phyloP scores from a whole-genome alignment of 2,113 vertebrate genomes.

The Taurulus bubalis region DNA sequence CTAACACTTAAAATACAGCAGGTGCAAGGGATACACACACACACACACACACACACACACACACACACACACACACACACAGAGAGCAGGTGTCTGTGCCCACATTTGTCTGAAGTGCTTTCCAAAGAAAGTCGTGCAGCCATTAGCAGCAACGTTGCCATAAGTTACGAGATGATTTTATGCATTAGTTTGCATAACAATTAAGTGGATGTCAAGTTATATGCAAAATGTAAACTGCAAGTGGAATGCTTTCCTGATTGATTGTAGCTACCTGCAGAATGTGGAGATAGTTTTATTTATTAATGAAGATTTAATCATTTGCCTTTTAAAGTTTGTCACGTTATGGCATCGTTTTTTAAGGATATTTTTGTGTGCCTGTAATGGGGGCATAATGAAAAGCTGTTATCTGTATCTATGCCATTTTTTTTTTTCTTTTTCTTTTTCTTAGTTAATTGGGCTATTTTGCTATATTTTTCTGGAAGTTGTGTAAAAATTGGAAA shows the following conservation, averaged over 20 bases:
- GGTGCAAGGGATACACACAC: not conserved
- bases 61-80: not conserved
- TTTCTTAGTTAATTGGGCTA: too few species aligned
- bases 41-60: not conserved
- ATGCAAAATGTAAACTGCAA: not conserved
- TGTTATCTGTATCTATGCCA: too few species aligned
- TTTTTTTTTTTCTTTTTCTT: too few species aligned
- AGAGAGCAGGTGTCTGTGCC: not conserved
- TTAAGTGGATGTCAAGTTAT: not conserved
- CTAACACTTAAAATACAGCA: not conserved
- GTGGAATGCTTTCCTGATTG: not conserved
- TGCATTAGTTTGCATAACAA: slow-evolving; percentile 9
- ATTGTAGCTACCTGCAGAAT: not conserved
- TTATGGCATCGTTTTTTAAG: not conserved
- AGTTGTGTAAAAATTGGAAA: too few species aligned
- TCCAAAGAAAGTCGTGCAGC: not conserved
- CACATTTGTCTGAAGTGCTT: not conserved
- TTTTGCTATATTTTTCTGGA: too few species aligned
- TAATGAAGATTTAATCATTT: not conserved
- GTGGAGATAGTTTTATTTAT: not conserved
- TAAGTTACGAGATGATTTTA: not conserved
- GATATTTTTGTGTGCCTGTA: not conserved
- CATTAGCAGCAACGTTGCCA: not conserved
- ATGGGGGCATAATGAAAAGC: not conserved
- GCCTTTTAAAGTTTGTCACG: too few species aligned